These are phyloP conservation scores for Drosophila eohydei DNA, from an alignment of 2,888 invertebrate genomes.

Conservation along the genomic window DNA sequence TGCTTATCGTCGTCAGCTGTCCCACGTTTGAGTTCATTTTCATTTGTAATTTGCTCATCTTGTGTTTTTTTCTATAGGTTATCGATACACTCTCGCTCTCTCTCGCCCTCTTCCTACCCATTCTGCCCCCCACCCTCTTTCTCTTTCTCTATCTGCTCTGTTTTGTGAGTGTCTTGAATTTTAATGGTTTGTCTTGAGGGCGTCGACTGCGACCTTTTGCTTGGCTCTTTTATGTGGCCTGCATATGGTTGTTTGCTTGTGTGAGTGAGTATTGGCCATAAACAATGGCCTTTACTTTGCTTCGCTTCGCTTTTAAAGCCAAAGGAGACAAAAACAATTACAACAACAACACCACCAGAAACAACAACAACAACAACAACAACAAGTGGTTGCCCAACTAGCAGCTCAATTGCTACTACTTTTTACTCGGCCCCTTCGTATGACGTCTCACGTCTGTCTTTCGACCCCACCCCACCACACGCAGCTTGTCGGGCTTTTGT, in stretches of 20 bases:
- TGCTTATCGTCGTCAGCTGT: constrained; percentile 20
- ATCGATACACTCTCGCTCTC: constrained; percentile 52
- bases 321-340: constrained; percentile 39
- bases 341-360: constrained; percentile 28
- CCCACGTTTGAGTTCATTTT: constrained; percentile 49
- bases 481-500: constrained; percentile 33
- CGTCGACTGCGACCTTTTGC: constrained; percentile 61
- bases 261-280: constrained; percentile 29
- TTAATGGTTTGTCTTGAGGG: constrained; percentile 65
- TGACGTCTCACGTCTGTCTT: constrained; percentile 13
- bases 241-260: constrained; percentile 11
- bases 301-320: constrained; percentile 39
- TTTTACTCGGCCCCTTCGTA: constrained; percentile 20
- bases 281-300: constrained; percentile 55
- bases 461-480: neutral
- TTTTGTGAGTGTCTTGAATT: constrained; percentile 56
- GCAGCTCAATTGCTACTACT: constrained; percentile 56
- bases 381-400: constrained; percentile 76
- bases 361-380: constrained; percentile 50
- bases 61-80: constrained; percentile 28
- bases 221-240: constrained; percentile 38
- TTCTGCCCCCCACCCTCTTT: neutral
- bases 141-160: constrained; percentile 3
- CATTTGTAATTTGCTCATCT: constrained; percentile 61
- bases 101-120: neutral